Evolutionary conservation across 2,888 invertebrate species (phyloP).

Genomic region (Plagodis dolabraria): DNA sequence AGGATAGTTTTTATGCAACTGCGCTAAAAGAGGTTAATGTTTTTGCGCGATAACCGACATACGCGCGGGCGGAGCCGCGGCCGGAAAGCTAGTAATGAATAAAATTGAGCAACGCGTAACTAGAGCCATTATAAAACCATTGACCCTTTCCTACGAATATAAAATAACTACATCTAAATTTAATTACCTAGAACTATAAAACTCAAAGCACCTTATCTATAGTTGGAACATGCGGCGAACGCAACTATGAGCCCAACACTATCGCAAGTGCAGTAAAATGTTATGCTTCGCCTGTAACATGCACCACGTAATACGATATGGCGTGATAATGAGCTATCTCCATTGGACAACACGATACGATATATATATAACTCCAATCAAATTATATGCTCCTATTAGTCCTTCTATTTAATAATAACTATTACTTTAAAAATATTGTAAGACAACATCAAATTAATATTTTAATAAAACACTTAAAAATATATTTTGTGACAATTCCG

Average conservation of each 20-base stretch:
- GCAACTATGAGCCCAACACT: constrained; percentile 42
- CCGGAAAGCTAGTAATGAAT: no score
- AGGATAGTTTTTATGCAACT: no score
- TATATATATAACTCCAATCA: constrained; percentile 2
- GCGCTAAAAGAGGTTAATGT: no score
- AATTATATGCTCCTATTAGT: neutral
- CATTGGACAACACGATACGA: constrained; percentile 45
- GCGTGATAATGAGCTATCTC: constrained; percentile 48
- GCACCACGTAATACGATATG: constrained; percentile 63
- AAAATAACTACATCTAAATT: constrained; percentile 17
- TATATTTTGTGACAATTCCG: no score
- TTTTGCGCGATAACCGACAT: no score
- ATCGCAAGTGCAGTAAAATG: constrained; percentile 60
- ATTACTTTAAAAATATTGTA: no score
- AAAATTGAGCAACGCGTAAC: constrained; percentile 17
- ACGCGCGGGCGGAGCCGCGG: no score
- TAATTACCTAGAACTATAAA: constrained; percentile 21
- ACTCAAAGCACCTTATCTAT: constrained; percentile 15
- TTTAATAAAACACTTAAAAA: no score
- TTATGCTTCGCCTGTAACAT: constrained; percentile 62
- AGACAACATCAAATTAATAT: no score
- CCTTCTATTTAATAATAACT: no score
- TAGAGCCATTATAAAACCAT: constrained; percentile 2
- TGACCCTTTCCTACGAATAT: constrained; percentile 11
- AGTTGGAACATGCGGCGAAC: constrained; percentile 38